phyloP scores from a whole-genome alignment of 2,113 vertebrate genomes.

The Varanus salvator region DNA sequence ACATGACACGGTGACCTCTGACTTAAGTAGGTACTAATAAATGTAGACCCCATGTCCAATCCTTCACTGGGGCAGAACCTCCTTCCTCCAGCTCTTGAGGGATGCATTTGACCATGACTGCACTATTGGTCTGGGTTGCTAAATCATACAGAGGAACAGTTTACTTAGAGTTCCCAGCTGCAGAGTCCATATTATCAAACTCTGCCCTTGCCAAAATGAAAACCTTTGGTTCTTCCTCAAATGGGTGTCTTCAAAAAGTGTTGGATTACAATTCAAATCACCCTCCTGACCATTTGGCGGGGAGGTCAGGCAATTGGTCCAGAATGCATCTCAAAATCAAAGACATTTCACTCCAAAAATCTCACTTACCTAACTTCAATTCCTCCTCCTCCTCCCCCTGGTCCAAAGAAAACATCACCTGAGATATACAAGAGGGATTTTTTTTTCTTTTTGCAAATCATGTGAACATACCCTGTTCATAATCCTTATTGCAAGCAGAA shows the following conservation, averaged over 20 bases:
- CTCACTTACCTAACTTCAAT: no score
- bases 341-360: neutral
- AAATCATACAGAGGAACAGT: neutral
- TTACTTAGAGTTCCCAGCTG: neutral
- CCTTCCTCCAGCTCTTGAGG: no score
- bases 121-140: neutral
- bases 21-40: neutral
- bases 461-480: no score
- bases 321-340: neutral
- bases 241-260: no score
- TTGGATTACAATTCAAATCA: no score
- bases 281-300: no score
- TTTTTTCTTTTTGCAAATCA: no score
- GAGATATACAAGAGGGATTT: no score
- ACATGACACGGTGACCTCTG: neutral
- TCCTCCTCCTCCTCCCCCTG: fast-evolving
- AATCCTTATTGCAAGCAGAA: no score
- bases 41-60: neutral
- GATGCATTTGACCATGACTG: neutral
- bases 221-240: neutral
- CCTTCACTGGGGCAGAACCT: neutral
- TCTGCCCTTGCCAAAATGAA: neutral
- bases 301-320: no score
- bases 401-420: neutral
- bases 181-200: neutral